Evolutionary conservation across 1,140 invertebrate genomes (phyloP).

Genomic region (Mizuhopecten yessoensis): DNA sequence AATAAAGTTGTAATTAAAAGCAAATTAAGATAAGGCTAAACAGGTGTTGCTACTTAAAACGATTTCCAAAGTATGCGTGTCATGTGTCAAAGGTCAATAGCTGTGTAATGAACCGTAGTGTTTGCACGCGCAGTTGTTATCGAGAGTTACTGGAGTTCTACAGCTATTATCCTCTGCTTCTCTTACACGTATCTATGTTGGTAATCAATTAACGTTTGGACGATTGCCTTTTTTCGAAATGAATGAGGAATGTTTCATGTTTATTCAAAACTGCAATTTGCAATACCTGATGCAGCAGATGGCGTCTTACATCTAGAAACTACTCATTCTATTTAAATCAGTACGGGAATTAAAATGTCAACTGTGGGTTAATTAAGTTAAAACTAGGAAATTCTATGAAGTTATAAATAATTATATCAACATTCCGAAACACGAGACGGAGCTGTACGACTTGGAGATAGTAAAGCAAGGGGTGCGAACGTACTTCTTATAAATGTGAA

Average conservation of each 20-base stretch:
- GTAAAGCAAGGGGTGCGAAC: not conserved
- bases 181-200: not conserved
- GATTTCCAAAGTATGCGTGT: slow-evolving; percentile 30
- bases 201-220: not conserved
- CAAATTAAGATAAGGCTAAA: not conserved
- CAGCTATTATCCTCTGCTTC: not conserved
- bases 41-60: slow-evolving; percentile 38
- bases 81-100: slow-evolving; percentile 37
- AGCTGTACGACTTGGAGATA: not conserved
- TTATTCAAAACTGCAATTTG: not conserved
- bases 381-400: not conserved
- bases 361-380: not conserved
- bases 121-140: slow-evolving; percentile 32
- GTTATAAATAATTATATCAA: not conserved
- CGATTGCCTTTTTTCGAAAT: slow-evolving; percentile 9
- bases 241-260: not conserved
- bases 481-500: not conserved
- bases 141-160: not conserved
- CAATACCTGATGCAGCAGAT: not conserved
- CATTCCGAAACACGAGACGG: not conserved
- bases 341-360: not conserved
- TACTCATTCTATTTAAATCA: not conserved
- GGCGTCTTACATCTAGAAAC: not conserved
- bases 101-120: slow-evolving; percentile 22
- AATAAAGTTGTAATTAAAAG: slow-evolving; percentile 29